Evolutionary conservation across 1,140 invertebrate genomes (phyloP).

Genomic region (Brachystomella parvula): DNA sequence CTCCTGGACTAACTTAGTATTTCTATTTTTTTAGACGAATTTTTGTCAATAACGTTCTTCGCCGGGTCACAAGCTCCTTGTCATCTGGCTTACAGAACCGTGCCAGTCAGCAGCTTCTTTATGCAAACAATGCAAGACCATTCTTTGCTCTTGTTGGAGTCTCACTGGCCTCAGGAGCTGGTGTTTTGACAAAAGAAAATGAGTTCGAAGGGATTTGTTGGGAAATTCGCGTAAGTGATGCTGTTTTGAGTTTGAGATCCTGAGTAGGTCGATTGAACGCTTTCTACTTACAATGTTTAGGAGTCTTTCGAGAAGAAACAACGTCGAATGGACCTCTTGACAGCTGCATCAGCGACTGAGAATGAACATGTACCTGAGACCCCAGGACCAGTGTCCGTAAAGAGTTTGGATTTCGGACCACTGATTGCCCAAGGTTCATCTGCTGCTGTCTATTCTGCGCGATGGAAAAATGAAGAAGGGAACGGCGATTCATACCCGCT

Average conservation of each 20-base stretch:
- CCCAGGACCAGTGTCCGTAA: conserved; percentile 6
- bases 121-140: conserved; percentile 57
- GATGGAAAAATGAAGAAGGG: conserved; percentile 41
- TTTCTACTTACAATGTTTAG: no score
- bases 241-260: neutral
- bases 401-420: conserved; percentile 22
- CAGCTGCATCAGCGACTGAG: neutral
- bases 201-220: conserved; percentile 68
- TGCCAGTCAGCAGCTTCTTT: conserved; percentile 55
- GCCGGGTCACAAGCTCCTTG: conserved; percentile 57
- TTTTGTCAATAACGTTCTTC: conserved; percentile 61
- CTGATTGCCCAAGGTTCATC: conserved; percentile 68
- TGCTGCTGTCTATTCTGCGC: conserved; percentile 69
- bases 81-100: conserved; percentile 54
- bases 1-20: conserved; percentile 12
- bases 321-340: conserved; percentile 12
- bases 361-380: neutral
- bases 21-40: conserved; percentile 40
- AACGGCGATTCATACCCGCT: conserved; percentile 50
- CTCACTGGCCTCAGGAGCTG: conserved; percentile 59
- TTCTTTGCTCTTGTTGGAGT: conserved; percentile 68
- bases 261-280: no score
- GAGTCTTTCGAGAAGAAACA: conserved; percentile 16
- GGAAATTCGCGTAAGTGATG: conserved; percentile 58
- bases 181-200: conserved; percentile 68